Percentiles rank a stretch among this genome's conserved stretches.
Evolutionary conservation across 1,140 invertebrate species (phyloP).

Genomic region (Drosophila cardini): DNA sequence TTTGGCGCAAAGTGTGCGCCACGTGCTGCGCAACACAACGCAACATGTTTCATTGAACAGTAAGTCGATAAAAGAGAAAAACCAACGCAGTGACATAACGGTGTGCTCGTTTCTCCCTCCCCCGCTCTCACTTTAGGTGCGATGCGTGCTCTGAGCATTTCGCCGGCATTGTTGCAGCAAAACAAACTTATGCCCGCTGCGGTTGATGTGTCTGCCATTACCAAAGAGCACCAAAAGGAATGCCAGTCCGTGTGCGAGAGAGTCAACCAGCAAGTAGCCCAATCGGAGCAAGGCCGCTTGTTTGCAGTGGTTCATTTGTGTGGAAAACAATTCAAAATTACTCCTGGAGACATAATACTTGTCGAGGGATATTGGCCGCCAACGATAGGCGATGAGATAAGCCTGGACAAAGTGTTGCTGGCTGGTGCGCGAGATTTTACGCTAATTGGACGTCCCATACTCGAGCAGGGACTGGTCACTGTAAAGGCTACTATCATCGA

Average conservation of each 20-base stretch:
- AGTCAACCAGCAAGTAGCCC: slow-evolving; percentile 87
- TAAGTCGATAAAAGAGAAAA: slow-evolving; percentile 14
- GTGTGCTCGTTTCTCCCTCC: background rate
- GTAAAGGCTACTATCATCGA: slow-evolving; percentile 95
- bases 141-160: slow-evolving; percentile 68
- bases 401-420: slow-evolving; percentile 94
- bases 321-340: slow-evolving; percentile 95
- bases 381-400: slow-evolving; percentile 92
- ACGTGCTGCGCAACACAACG: slow-evolving; percentile 51
- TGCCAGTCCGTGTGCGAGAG: slow-evolving; percentile 85
- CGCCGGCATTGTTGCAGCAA: slow-evolving; percentile 64
- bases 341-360: slow-evolving; percentile 93
- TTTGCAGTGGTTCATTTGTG: slow-evolving; percentile 94
- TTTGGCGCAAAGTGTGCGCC: slow-evolving; percentile 59
- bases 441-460: slow-evolving; percentile 92
- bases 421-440: slow-evolving; percentile 94
- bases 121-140: slow-evolving; percentile 43
- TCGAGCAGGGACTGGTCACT: slow-evolving; percentile 90
- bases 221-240: slow-evolving; percentile 64
- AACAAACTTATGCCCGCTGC: slow-evolving; percentile 41
- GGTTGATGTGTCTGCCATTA: slow-evolving; percentile 43
- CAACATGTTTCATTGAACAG: slow-evolving; percentile 36
- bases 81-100: slow-evolving; percentile 64
- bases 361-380: slow-evolving; percentile 94
- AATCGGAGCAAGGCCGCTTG: slow-evolving; percentile 88